Percentiles rank a stretch among this genome's conserved stretches.
These are phyloP conservation scores for Akabosia matsudoensis DNA, from an alignment of 1,140 invertebrate genomes.

Conservation along the genomic window DNA sequence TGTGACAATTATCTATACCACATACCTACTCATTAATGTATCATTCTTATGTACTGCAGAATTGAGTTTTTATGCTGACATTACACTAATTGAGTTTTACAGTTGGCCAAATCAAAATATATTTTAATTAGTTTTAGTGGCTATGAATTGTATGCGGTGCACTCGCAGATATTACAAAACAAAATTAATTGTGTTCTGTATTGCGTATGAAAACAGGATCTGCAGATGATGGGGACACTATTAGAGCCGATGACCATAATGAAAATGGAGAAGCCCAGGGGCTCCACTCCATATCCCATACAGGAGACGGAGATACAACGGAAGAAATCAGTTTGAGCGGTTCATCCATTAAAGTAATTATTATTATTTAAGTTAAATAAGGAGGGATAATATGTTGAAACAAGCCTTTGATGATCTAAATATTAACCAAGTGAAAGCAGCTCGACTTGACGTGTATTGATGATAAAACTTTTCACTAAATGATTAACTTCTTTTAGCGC, in stretches of 20 bases:
- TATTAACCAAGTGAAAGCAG: too few species aligned
- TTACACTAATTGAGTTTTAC: background rate
- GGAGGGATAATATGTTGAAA: too few species aligned
- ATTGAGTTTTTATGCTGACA: background rate
- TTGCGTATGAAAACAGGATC: background rate
- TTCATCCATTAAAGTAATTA: conserved; percentile 37
- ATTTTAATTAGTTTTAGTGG: background rate
- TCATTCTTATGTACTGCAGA: background rate
- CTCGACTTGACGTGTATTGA: too few species aligned
- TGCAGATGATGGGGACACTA: background rate
- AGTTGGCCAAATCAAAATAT: background rate
- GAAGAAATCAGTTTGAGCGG: conserved; percentile 43
- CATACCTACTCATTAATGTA: background rate
- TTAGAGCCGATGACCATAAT: background rate
- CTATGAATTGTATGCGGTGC: too few species aligned
- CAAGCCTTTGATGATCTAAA: too few species aligned
- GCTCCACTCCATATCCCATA: background rate
- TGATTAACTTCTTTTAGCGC: too few species aligned
- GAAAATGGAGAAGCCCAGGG: background rate
- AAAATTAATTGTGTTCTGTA: too few species aligned
- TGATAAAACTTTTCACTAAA: background rate
- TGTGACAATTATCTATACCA: background rate
- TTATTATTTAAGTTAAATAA: background rate
- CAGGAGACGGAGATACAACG: conserved; percentile 36
- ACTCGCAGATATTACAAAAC: too few species aligned